Evolutionary conservation across 1,140 invertebrate genomes (phyloP), one percentile per base, ranked within the genome.

Genomic region (Chironomus striatipennis): DNA sequence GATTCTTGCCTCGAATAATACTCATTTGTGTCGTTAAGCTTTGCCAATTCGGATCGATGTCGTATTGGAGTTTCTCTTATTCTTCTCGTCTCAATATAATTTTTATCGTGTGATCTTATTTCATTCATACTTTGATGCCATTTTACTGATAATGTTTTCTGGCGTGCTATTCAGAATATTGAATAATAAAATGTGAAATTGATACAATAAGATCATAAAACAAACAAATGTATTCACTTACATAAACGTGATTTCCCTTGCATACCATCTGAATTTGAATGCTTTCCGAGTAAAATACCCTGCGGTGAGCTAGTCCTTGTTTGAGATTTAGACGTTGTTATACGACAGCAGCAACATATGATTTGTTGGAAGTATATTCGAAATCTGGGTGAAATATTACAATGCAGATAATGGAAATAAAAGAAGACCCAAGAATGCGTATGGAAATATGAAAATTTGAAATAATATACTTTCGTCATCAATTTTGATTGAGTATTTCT

Each of bases 301-400:
- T 43, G 21, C 20, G 73, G 73, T 20, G 73, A 74, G 47, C 24
- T 42, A 64, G n/a, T 21, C 15, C 21, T 47, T 18, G 7, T n/a
- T n/a, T n/a, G 10, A 75, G 21, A 74, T 34, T 74, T 74, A 6
- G 4, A 34, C 5, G 24, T 7, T 15, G 47, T 74, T 73, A 78
- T 77, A 74, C 47, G 47, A 57, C 81, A 85, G 73, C 80, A 83
- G 77, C 82, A 85, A 74, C 85, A 86, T 43, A 87, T 83, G 43
- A 86, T 81, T 74, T 83, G 79, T 76, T 85, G 84, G 75, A 86
- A 86, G 76, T 87, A 87, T 75, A 86, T 79, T 73, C 85, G 84
- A 77, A 87, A 87, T 76, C 85, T 87, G 78, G 2, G 24, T 34
- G 5, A 34, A 34, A 34, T 34, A 34, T 34, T 34, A 34, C 34